These are phyloP conservation scores for Brachionichthys hirsutus DNA, from an alignment of 2,113 vertebrate genomes.

Conservation along the genomic window DNA sequence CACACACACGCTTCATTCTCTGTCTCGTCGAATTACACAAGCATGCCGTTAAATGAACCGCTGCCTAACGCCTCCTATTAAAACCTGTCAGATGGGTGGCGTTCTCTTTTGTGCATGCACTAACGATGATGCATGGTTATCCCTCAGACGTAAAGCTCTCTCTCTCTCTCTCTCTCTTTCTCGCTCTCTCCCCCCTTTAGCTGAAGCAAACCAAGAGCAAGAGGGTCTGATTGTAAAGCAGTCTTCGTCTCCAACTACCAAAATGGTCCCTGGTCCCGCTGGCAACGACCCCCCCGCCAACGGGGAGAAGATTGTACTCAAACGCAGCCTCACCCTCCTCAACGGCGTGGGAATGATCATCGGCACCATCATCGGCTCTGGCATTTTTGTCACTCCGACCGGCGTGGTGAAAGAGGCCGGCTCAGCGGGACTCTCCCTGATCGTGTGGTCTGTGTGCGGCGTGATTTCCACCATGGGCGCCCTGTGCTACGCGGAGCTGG, in stretches of 20 bases:
- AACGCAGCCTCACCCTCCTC: conserved; percentile 78
- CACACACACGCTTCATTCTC: too few relatives aligned
- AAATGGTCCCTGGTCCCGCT: conserved; percentile 21
- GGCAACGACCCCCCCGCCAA: conserved; percentile 20
- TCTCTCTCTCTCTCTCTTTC: too few relatives aligned
- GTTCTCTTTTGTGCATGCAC: not conserved
- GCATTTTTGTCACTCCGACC: conserved; percentile 76
- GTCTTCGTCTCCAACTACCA: conserved; percentile 39
- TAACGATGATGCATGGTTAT: not conserved
- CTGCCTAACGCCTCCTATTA: too few relatives aligned
- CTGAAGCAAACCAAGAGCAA: conserved; percentile 38
- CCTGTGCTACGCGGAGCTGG: conserved; percentile 78
- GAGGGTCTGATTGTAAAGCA: conserved; percentile 48
- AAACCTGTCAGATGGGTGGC: not conserved
- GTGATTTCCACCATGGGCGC: conserved; percentile 78
- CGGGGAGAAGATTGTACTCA: conserved; percentile 67
- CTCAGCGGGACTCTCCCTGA: conserved; percentile 72
- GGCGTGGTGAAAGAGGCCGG: conserved; percentile 75
- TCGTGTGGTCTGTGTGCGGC: conserved; percentile 74
- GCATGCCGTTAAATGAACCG: too few relatives aligned
- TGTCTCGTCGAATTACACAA: too few relatives aligned
- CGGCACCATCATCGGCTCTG: conserved; percentile 79
- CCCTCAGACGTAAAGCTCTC: not conserved
- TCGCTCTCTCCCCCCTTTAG: not conserved
- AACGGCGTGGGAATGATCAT: conserved; percentile 79